phyloP scores from a whole-genome alignment of 2,113 vertebrate species.

The Erythrocercus mccallii region DNA sequence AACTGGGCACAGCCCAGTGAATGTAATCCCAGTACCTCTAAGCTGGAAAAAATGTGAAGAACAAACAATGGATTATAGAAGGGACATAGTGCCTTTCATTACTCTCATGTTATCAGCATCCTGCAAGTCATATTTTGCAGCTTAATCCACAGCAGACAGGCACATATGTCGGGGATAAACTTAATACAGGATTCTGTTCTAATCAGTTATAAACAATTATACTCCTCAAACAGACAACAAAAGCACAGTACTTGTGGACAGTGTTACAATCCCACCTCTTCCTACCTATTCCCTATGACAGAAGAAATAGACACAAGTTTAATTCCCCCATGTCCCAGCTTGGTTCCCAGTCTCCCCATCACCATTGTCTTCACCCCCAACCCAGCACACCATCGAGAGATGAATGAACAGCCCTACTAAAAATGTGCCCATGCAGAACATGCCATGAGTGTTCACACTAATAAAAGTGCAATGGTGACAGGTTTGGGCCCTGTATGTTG shows the following conservation, averaged over 20 bases:
- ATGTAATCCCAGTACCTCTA: not conserved
- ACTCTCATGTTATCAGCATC: not conserved
- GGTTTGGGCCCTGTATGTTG: not conserved
- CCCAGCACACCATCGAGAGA: not conserved
- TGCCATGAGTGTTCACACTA: not conserved
- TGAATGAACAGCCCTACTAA: not conserved
- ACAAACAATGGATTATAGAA: not conserved
- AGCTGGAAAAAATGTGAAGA: not conserved
- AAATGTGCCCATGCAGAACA: not conserved
- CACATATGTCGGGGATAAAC: rapidly evolving
- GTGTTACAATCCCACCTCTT: not conserved
- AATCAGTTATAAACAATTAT: not conserved
- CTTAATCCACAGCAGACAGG: not conserved
- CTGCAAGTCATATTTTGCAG: not conserved
- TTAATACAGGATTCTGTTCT: not conserved
- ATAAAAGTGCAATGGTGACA: not conserved
- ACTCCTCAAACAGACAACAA: not conserved
- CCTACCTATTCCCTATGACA: not conserved
- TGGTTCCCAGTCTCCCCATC: not conserved
- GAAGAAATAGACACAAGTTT: not conserved
- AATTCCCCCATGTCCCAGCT: not conserved
- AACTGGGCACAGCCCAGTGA: not conserved
- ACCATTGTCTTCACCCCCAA: not conserved
- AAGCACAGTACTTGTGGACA: not conserved
- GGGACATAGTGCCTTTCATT: not conserved